Conservation (phyloP, 2,113 vertebrate genomes). For the Oryzias celebensis region DNA sequence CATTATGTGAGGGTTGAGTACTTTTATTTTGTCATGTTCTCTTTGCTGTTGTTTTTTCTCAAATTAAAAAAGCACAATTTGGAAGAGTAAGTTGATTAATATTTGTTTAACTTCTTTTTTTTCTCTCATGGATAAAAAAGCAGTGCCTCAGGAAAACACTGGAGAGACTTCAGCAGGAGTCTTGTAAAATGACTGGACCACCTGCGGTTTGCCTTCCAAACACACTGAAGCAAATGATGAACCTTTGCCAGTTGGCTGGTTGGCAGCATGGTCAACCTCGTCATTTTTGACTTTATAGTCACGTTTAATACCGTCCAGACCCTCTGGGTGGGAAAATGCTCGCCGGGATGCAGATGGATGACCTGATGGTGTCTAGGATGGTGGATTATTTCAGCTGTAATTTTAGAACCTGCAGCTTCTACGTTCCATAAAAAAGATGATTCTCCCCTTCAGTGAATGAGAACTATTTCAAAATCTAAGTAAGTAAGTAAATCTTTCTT, state of each 20-base stretch:
- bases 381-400: constrained; percentile 22
- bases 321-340: constrained; percentile 20
- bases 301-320: constrained; percentile 38
- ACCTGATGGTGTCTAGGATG: constrained; percentile 24
- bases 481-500: no score
- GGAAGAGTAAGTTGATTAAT: neutral
- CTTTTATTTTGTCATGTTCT: no score
- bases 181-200: neutral
- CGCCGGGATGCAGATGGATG: constrained; percentile 33
- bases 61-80: no score
- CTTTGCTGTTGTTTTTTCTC: no score
- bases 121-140: neutral
- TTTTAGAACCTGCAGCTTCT: neutral
- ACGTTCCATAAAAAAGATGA: neutral
- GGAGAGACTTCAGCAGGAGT: neutral
- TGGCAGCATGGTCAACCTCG: neutral
- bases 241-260: constrained; percentile 18
- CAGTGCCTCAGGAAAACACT: neutral
- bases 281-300: constrained; percentile 31
- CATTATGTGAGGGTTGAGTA: no score
- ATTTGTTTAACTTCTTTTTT: neutral
- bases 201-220: constrained; percentile 37
- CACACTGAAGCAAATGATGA: constrained; percentile 50
- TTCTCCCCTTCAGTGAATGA: neutral
- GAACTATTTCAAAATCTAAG: no score